Conservation (phyloP, 2,888 invertebrate genomes). For the Cremastinae sp. region DNA sequence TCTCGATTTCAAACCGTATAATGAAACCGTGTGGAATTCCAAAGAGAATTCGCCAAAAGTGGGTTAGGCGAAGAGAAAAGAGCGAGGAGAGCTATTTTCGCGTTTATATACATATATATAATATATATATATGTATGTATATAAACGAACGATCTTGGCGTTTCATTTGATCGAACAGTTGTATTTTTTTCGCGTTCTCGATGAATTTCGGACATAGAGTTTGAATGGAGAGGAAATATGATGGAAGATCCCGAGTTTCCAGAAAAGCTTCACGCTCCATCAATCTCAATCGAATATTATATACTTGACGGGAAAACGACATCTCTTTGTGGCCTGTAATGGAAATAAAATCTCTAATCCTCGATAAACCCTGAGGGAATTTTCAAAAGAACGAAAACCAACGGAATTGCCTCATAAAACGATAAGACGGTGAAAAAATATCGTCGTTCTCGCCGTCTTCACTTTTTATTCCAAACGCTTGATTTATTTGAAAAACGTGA, state of each 20-base stretch:
- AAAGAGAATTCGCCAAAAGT: too few relatives aligned
- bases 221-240: slow-evolving; percentile 27
- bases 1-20: too few relatives aligned
- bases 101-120: too few relatives aligned
- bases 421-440: slow-evolving; percentile 21
- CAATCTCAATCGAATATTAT: slow-evolving; percentile 15
- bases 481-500: neutral
- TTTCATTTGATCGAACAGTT: neutral
- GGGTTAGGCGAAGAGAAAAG: too few relatives aligned
- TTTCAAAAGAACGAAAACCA: slow-evolving; percentile 21
- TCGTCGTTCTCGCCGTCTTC: neutral
- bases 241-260: slow-evolving; percentile 18
- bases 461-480: neutral
- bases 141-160: too few relatives aligned
- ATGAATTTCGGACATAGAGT: neutral
- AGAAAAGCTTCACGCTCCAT: slow-evolving; percentile 50
- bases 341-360: slow-evolving; percentile 45
- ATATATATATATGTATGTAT: too few relatives aligned
- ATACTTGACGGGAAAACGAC: slow-evolving; percentile 21
- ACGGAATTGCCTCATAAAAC: slow-evolving; percentile 35
- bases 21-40: too few relatives aligned
- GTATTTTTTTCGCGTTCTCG: slow-evolving; percentile 15
- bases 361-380: slow-evolving; percentile 2
- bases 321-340: slow-evolving; percentile 23
- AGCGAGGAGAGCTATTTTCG: too few relatives aligned